Evolutionary conservation across 2,113 vertebrate genomes (phyloP), one percentile per base, ranked within the genome.

Genomic region (Chlamydotis undulata): DNA sequence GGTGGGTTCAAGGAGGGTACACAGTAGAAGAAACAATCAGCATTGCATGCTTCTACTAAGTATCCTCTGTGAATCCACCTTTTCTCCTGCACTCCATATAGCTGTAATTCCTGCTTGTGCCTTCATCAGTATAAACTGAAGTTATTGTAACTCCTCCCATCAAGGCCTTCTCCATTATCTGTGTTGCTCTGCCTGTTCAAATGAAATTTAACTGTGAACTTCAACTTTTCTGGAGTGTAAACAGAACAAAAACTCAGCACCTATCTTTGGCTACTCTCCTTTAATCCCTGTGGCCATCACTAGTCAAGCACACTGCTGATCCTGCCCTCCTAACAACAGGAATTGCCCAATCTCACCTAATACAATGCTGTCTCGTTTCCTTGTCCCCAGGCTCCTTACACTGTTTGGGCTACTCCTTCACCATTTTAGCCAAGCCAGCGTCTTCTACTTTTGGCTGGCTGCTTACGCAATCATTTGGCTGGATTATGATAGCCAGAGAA

Each of bases 1-100:
- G 3, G 8, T 12, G 10, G 19, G 26, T 65, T 70, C 37, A 37
- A 37, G 16, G 12, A 43, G 4, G 4, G 4, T 43, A 37, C 39
- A 60, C 64, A n/a, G 8, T 6, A 53, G 23, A 86, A 83, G 45
- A 69, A 73, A 47, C 10, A 71, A 24, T 3, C 10, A 41, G 17
- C 29, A 69, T 23, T 69, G 24, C 19, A 28, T 14, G 5, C 3
- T 61, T 74, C 26, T 33, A 6, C 9, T 24, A 68, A 43, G 9
- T 4, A 56, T 31, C 17, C 24, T 43, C 21, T 3, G 4, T 7
- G 25, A 88, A 31, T 0, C 1, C 9, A 28, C 9, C 7, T 59
- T 80, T 73, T 14, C 1, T 74, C 35, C 29, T 29, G 12, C 19
- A 60, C 69, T 77, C 10, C 12, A 7, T 25, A 21, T 2, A 86